Percentiles rank a stretch among this genome's conserved stretches.
These are phyloP conservation scores for Bruchidius siliquastri DNA, from an alignment of 2,888 invertebrate genomes.

Conservation along the genomic window DNA sequence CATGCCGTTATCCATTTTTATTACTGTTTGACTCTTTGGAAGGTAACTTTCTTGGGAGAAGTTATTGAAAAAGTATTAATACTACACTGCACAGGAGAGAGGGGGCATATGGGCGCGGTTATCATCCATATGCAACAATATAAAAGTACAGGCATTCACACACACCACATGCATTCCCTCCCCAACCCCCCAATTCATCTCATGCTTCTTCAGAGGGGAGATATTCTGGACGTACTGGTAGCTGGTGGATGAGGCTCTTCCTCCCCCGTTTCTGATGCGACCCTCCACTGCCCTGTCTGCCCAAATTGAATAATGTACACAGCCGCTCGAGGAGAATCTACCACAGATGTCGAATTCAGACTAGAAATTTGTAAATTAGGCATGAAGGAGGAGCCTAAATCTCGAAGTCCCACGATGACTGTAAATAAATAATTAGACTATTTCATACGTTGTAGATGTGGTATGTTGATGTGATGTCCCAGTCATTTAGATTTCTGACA, in stretches of 20 bases:
- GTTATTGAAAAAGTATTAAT: too few relatives aligned
- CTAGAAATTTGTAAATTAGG: too few relatives aligned
- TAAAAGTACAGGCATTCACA: conserved; percentile 34
- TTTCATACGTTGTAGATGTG: too few relatives aligned
- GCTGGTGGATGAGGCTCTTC: neutral
- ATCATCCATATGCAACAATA: conserved; percentile 47
- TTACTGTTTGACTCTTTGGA: too few relatives aligned
- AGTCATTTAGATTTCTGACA: too few relatives aligned
- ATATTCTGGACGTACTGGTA: neutral
- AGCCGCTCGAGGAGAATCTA: neutral
- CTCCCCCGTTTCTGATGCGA: neutral
- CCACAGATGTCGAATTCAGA: neutral
- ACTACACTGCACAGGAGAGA: neutral
- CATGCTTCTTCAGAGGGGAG: neutral
- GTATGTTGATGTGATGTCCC: too few relatives aligned
- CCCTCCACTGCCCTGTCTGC: neutral
- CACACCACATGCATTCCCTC: neutral
- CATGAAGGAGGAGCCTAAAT: too few relatives aligned
- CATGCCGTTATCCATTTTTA: too few relatives aligned
- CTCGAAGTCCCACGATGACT: too few relatives aligned
- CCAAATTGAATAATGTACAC: neutral
- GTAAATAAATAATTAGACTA: too few relatives aligned
- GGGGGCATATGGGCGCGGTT: conserved; percentile 28
- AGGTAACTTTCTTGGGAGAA: too few relatives aligned
- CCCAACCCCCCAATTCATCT: neutral